A percentile compares a stretch with the other conserved stretches of the same genome.
phyloP scores from a whole-genome alignment of 2,113 vertebrate species.

The Rhadina sibilatrix region DNA sequence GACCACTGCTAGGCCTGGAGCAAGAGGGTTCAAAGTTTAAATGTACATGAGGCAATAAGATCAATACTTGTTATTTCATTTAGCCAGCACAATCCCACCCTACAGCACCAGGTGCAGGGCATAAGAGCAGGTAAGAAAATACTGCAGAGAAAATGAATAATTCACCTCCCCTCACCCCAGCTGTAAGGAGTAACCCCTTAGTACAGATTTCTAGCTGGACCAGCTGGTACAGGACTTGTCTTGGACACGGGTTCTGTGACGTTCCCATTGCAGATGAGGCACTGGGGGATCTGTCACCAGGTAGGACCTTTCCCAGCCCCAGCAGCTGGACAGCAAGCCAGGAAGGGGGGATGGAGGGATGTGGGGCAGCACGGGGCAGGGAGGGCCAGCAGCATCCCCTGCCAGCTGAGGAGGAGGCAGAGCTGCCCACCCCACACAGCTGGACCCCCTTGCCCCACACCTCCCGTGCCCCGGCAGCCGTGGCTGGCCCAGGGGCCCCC shows the following conservation, averaged over 20 bases:
- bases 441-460: background rate
- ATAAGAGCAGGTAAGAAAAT: background rate
- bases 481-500: background rate
- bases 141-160: background rate
- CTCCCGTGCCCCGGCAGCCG: background rate
- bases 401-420: background rate
- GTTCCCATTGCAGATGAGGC: background rate
- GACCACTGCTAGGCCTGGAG: background rate
- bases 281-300: background rate
- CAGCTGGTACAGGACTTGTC: background rate
- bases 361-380: rapidly evolving
- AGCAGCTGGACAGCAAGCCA: background rate
- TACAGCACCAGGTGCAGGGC: background rate
- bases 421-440: background rate
- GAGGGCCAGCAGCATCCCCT: rapidly evolving
- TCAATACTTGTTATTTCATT: background rate
- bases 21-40: background rate
- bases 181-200: background rate
- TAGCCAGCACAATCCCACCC: background rate
- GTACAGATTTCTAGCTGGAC: background rate
- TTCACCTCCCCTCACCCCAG: background rate
- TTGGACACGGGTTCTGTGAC: background rate
- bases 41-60: background rate
- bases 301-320: rapidly evolving
- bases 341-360: background rate